Evolutionary conservation across 2,797 vertebrate genomes (phyloP), one percentile per base, ranked within the genome.

Genomic region (Cercopithecus neglectus): DNA sequence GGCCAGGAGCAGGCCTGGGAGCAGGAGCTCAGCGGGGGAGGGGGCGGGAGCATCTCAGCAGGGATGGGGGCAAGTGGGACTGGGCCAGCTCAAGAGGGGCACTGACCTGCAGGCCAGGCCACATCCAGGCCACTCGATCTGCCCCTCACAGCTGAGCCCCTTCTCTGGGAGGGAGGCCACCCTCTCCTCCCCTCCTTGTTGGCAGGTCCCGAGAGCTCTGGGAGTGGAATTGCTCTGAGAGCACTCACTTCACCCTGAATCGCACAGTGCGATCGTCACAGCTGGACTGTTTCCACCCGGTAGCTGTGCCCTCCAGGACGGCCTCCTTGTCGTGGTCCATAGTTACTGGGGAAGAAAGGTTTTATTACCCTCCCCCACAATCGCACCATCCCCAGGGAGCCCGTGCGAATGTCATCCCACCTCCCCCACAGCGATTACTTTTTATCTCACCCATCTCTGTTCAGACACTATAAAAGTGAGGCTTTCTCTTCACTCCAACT

Each of bases 341-440:
- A 30, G 80, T 89, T 36, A 50, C 55, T 8, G 24, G 64, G 83
- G 17, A 89, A 61, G 72, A 50, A 84, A 85, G 93, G 74, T 75
- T 95, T 96, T 75, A 86, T 50, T 80, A 81, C 80, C 44, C 82
- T 96, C 86, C 1, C 1, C 41, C 88, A 12, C 82, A 81, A 64
- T 80, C 4, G 11, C 16, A 10, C 39, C 36, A 12, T 93, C 90
- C 74, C 83, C 57, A 61, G 89, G 96, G 79, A 89, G 30, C 16
- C 21, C 0, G 6, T 16, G 13, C 16, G 13, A 11, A 41, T 86
- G 44, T 78, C n/a, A 53, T 89, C 61, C 79, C n/a, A 12, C 64
- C 84, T 50, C 64, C 46, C 46, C 84, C 55, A 41, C 1, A 0
- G 46, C 24, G 26, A 28, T 74, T 74, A 64, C 53, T 74, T 89